Base-by-base conservation (phyloP, 2,888 invertebrate species). In the Nemurella pictetii region DNA sequence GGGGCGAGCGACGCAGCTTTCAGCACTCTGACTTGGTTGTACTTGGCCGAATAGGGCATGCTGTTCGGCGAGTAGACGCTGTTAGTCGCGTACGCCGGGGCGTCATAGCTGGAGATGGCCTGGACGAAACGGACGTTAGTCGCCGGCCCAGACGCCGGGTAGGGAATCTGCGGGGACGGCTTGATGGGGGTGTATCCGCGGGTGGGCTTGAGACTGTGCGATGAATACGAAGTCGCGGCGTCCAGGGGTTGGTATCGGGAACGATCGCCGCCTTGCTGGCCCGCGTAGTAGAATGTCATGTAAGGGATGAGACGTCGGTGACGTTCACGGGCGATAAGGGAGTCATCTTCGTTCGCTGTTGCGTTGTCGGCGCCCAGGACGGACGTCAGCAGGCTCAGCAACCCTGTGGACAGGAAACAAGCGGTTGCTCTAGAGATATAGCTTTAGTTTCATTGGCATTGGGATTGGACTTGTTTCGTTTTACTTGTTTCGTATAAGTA, bases 301-400 rank as follows among this genome's bases (percentile, higher is more conserved):
- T 96, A 96, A 0, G 96, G 96, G 88, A 96, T 94, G 82, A 96
- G 90, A 87, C 96, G 92, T 88, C 96, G 93, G 89, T 94, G 94
- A 83, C 96, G 92, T 90, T 96, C 94, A n/a, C 9, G 26, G 29
- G 82, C 55, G 15, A 29, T 12, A 2, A 28, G 26, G 3, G 80
- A 35, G 26, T 30, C 80, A 5, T 80, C 80, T 4, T 80, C 80
- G 80, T 1, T 15, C 29, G 28, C 12, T 30, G 80, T 35, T 3
- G 25, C 9, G 25, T 32, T 81, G 80, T 20, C 7, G 25, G 80
- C 32, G n/a, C 28, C 28, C 7, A 7, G 28, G 2, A 75, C 27
- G 9, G 26, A 25, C 7, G 28, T n/a, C 9, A 26, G 28, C 9
- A 28, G 7, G 75, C 25, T 9, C 27, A 75, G 9, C 75, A 75